Base-by-base conservation (phyloP, 2,797 vertebrate species). In the Scolopax bukidnonensis region DNA sequence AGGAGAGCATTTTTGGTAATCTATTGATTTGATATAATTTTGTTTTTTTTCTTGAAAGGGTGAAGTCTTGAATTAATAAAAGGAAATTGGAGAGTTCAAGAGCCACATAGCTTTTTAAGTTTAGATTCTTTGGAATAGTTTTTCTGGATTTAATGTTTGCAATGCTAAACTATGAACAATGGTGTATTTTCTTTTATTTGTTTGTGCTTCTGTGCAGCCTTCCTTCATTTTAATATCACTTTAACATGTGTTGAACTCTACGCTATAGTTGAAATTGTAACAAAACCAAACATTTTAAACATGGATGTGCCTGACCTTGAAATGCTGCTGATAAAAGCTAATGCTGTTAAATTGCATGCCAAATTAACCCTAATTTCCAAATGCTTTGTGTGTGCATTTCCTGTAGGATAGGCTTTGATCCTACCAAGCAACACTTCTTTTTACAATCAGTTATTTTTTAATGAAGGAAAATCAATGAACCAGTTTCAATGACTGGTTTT, bases 261-360 rank as follows among this genome's bases (percentile, higher is more conserved):
- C 0, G 1, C 28, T 50, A 9, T 21, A 91, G 87, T 18, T 69
- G 79, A 90, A 89, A 84, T 76, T 43, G 61, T 93, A 89, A 92
- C 68, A 85, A 87, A 91, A 2, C 68, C 50, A 84, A 95, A 75
- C 27, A 4, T 93, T 93, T 95, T 84, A 94, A 88, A 88, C 88
- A 92, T 98, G 96, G 76, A 95, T 96, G 93, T 98, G 98, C 96
- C 97, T 97, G 98, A 98, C 98, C 98, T 97, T 97, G 94, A 96
- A 97, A 97, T 82, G 98, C 97, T 98, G 98, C 98, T 98, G 98
- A 98, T 98, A 98, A 98, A 98, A 97, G 97, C 79, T 97, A 97
- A 93, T 98, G 98, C 98, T 98, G 98, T 98, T 98, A 98, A 98
- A 92, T 96, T 98, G 97, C 96, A 95, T 96, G 97, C 97, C 92